Evolutionary conservation across 2,797 vertebrate species (phyloP).

Genomic region (Dallia pectoralis): DNA sequence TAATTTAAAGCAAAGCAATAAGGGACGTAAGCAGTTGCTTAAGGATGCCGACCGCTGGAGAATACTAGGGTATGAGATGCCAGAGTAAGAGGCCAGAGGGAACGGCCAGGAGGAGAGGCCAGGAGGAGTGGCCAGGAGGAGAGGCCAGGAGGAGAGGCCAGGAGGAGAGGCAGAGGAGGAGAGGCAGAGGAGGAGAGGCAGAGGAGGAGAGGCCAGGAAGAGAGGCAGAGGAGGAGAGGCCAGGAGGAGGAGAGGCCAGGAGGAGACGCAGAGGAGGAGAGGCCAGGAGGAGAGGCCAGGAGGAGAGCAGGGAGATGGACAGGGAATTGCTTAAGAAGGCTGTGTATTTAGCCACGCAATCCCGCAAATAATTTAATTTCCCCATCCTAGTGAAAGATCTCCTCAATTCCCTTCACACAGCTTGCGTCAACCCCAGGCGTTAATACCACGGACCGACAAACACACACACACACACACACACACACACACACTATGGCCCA

Average conservation of each 20-base stretch:
- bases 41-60: no score
- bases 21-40: no score
- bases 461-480: conserved; percentile 11
- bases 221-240: conserved; percentile 13
- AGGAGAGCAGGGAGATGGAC: not conserved
- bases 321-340: conserved; percentile 39
- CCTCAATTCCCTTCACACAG: not conserved
- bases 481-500: not conserved
- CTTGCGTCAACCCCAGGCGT: not conserved
- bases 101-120: no score
- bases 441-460: not conserved
- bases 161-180: conserved; percentile 22
- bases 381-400: not conserved
- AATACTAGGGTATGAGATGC: no score
- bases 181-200: no score
- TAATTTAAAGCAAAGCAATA: not conserved
- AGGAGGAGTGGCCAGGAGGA: conserved; percentile 10
- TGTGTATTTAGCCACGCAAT: conserved; percentile 13
- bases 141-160: conserved; percentile 14
- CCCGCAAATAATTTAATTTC: not conserved
- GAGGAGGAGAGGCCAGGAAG: conserved; percentile 10
- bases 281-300: conserved; percentile 23
- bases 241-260: conserved; percentile 15
- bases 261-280: no score
- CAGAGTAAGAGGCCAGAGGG: not conserved